Evolutionary conservation across 2,113 vertebrate species (phyloP), one percentile per base, ranked within the genome.

Genomic region (Fukomys damarensis): DNA sequence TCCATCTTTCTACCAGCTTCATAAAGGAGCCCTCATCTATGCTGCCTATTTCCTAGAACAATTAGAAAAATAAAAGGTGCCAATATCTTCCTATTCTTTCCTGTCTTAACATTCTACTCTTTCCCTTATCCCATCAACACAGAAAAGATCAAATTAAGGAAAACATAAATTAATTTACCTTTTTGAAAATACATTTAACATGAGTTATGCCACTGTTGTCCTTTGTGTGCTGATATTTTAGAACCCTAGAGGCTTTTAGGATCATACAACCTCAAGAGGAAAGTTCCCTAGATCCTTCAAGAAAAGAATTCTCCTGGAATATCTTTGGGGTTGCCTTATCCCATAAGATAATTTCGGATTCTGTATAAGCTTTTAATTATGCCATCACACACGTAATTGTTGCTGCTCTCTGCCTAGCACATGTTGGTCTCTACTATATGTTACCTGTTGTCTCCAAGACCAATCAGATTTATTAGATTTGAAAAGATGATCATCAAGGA

Each of bases 391-490:
- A 43, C n/a, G 28, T 61, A 83, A 74, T 56, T 46, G 7, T 7
- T 77, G 13, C 52, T 91, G 81, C 46, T 87, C 41, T 86, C 41
- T 93, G 28, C 17, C 54, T 80, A 70, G 46, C 38, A 72, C 35
- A 49, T 85, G 17, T 32, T 94, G 81, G 59, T 85, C 59, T 79
- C 70, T 81, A n/a, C 43, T 52, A 3, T 2, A n/a, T 24, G 72
- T 83, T 24, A 26, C 52, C 80, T 92, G 35, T 70, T 95, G 41
- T 93, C 61, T 96, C 72, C 38, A 41, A 84, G 70, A 59, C 74
- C 35, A 84, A 92, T 83, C 72, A 87, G 83, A 84, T 82, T 70
- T 28, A 63, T 77, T 35, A 56, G 83, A 52, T 96, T 91, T 96
- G 76, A 83, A 74, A 65, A 1, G 1, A 79, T 65, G 28, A 74